Evolutionary conservation across 2,113 vertebrate species (phyloP).

Genomic region (Phodopus roborovskii): DNA sequence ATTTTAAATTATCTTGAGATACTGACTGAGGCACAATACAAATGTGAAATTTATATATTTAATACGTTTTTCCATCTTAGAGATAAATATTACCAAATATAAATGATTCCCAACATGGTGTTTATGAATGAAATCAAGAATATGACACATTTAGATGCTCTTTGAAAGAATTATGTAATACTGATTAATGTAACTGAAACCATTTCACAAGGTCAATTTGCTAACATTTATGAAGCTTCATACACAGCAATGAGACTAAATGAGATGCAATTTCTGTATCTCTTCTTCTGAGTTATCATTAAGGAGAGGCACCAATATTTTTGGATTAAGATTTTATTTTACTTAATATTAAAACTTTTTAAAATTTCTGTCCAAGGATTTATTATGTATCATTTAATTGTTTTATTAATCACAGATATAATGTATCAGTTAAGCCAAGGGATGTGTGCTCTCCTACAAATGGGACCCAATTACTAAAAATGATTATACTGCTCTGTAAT

Average conservation of each 20-base stretch:
- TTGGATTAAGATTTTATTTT: background rate
- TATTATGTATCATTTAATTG: background rate
- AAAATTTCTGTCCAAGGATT: background rate
- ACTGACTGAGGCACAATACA: background rate
- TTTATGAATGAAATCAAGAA: background rate
- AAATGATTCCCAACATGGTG: slow-evolving; percentile 24
- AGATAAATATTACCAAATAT: background rate
- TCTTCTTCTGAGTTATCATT: background rate
- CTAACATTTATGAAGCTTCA: background rate
- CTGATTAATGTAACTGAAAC: slow-evolving; percentile 6
- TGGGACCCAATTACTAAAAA: background rate
- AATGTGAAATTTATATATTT: background rate
- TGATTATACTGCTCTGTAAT: background rate
- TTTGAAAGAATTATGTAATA: background rate
- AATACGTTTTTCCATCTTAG: background rate
- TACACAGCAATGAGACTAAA: background rate
- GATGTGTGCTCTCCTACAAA: background rate
- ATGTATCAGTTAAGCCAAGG: background rate
- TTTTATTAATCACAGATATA: background rate
- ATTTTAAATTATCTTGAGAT: background rate
- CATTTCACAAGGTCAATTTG: background rate
- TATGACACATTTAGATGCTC: background rate
- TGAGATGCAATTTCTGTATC: background rate
- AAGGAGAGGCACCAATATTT: background rate
- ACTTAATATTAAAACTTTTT: slow-evolving; percentile 19